These are phyloP conservation scores for Sesia apiformis DNA, from an alignment of 2,888 invertebrate genomes.

Conservation along the genomic window DNA sequence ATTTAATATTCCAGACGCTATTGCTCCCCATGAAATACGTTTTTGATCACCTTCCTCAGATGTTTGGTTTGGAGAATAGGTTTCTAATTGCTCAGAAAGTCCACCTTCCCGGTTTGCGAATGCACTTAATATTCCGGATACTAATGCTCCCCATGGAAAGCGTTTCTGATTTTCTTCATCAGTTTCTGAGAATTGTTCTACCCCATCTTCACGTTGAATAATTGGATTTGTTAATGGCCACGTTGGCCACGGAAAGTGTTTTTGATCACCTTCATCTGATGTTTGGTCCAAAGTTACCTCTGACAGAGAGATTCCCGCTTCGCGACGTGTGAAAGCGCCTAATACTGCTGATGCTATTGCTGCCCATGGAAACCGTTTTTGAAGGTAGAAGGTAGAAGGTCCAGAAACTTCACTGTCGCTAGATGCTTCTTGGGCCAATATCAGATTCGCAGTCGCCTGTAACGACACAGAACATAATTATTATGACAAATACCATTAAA, in stretches of 20 bases:
- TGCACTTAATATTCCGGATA: neutral
- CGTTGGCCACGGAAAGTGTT: neutral
- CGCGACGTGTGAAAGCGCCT: neutral
- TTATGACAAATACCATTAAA: neutral
- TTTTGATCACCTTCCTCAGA: neutral
- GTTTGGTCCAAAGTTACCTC: neutral
- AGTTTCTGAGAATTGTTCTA: neutral
- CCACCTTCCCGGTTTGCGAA: neutral
- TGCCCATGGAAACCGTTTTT: neutral
- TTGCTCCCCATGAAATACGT: neutral
- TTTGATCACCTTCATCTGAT: neutral
- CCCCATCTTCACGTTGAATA: neutral
- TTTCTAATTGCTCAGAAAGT: neutral
- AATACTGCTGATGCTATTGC: neutral
- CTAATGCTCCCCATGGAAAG: neutral
- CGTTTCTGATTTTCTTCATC: neutral
- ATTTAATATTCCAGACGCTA: neutral
- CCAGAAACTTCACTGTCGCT: neutral
- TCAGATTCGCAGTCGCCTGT: slow-evolving; percentile 20
- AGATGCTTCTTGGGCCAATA: slow-evolving; percentile 19
- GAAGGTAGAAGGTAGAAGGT: neutral
- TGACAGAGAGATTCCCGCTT: neutral
- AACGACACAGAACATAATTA: neutral
- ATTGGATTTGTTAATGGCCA: neutral
- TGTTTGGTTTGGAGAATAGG: neutral